Evolutionary conservation across 2,797 vertebrate species (phyloP), one percentile per base, ranked within the genome.

Genomic region (Ctenosaura bakeri): DNA sequence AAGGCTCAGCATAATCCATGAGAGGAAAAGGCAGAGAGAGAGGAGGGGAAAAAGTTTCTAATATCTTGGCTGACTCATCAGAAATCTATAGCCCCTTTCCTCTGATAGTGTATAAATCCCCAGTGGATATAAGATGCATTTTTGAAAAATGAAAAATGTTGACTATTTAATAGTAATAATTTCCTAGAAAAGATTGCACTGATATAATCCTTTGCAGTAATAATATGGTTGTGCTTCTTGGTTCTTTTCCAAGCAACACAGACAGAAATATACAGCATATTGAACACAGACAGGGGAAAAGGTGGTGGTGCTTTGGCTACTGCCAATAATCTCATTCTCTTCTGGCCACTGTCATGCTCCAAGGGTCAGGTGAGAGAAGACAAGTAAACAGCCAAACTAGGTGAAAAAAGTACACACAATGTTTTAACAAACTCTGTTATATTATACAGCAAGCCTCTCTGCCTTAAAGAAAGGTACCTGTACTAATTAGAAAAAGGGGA

Each of bases 1-100:
- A 94, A 92, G 87, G 52, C 89, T 93, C 87, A 91, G 80, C 83
- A 79, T 85, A 80, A 94, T 92, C 54, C 87, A 69, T 54, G 74
- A 87, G 82, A 20, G 4, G 16, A 26, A 26, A 16, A 20, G 13
- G 29, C 83, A 89, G 82, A 80, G 26, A 5, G 62, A 10, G 26
- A 38, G 16, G 2, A 26, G 88, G 76, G 89, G 20, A 64, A 50
- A 79, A 89, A 20, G 38, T 6, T 46, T 88, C 52, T 74, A 88
- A 78, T 87, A 89, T 81, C 35, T 85, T 89, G 71, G 32, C 87
- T 94, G 87, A 62, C 35, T 93, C 88, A 89, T 91, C 91, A 92
- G 85, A 42, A 94, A 81, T 73, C 14, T 62, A 12, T 32, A 87
- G 9, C 16, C 10, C 42, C 46, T 8, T 29, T 77, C 16, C 38